Base-by-base conservation (phyloP, 2,888 invertebrate species). In the Lacanobia wlatinum region DNA sequence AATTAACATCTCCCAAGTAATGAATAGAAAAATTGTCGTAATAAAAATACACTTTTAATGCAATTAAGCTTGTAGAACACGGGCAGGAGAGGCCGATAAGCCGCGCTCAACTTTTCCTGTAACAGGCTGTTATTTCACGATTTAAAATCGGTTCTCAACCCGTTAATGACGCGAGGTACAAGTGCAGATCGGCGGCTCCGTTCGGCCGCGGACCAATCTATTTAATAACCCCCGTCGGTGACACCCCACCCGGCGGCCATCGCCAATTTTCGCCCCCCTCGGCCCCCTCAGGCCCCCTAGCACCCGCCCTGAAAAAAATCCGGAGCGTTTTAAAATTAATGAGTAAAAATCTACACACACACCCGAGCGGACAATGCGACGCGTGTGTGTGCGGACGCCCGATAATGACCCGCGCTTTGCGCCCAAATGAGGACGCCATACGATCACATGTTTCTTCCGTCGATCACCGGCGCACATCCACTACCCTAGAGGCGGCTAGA, bases 301-400 rank as follows among this genome's bases (percentile, higher is more conserved):
- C 94, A 94, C 94, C 96, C 95, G 93, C 95, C 94, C 96, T 95
- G 95, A 95, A 96, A 96, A 96, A 96, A 96, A 96, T 96, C 96
- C 96, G 90, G 95, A 96, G 95, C 96, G 96, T 96, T 96, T 96
- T 96, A 96, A 96, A 96, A 96, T 96, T 96, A 96, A 96, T 96
- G 96, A 96, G 96, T 96, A 96, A 96, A 96, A 96, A 96, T 96
- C 93, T 94, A 96, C 96, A 95, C 96, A 96, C 95, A 95, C 96
- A 94, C 90, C 88, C 89, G 90, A 90, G 89, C 90, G 92, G 90
- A 93, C 94, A 93, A 93, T 92, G 90, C 82, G 87, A 87, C 89
- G 87, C 82, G 91, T 92, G 93, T 93, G 95, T 94, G 94, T 88
- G 88, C 87, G 90, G 88, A 86, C 91, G 92, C 88, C 93, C 92